Evolutionary conservation across 2,113 vertebrate genomes (phyloP).

Genomic region (Fulmarus glacialis): DNA sequence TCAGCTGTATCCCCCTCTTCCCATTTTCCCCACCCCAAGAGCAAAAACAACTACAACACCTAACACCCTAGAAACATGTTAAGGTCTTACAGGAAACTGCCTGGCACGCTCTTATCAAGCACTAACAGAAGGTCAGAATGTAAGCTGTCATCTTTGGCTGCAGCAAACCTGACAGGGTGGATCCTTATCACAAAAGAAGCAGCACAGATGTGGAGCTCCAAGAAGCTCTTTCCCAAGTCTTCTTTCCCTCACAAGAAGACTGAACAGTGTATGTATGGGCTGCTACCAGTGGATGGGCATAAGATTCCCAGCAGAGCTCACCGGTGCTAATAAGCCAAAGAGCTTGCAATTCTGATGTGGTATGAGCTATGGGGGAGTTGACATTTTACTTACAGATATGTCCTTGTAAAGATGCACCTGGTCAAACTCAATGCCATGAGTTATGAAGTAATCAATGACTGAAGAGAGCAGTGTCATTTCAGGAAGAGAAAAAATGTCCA

Average conservation of each 20-base stretch:
- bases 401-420: conserved; percentile 84
- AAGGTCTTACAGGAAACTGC: not conserved
- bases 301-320: not conserved
- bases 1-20: not conserved
- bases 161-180: not conserved
- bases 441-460: conserved; percentile 82
- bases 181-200: conserved; percentile 5
- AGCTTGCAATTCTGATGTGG: not conserved
- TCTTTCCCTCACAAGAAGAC: not conserved
- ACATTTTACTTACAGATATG: conserved; percentile 74
- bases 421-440: conserved; percentile 81
- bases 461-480: conserved; percentile 83
- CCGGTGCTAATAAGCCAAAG: not conserved
- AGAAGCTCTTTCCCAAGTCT: too few relatives aligned
- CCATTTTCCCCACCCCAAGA: not conserved
- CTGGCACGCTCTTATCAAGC: not conserved
- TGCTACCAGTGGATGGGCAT: not conserved
- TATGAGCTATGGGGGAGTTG: not conserved
- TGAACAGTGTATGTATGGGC: not conserved
- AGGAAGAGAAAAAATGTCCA: conserved; percentile 85
- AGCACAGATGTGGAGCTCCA: not conserved
- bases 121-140: not conserved
- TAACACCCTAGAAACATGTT: not conserved
- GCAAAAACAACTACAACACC: not conserved
- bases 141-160: not conserved